Evolutionary conservation across 2,888 invertebrate genomes (phyloP).

Genomic region (Mayetiola destructor): DNA sequence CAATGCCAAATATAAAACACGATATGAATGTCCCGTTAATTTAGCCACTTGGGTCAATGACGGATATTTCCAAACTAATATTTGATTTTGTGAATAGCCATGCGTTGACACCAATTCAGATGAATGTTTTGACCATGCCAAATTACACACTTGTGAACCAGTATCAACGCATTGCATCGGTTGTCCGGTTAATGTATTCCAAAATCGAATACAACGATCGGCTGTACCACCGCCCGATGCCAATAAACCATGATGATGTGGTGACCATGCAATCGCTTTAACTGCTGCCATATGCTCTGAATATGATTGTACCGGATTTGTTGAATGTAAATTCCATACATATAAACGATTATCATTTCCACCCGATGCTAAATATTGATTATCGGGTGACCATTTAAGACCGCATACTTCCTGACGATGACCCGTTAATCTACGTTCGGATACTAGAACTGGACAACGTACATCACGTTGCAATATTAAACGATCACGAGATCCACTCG

Average conservation of each 20-base stretch:
- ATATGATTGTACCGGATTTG: conserved; percentile 86
- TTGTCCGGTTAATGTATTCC: conserved; percentile 96
- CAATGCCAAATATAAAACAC: conserved; percentile 89
- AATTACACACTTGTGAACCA: conserved; percentile 93
- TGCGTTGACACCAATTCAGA: conserved; percentile 96
- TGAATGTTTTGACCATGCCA: conserved; percentile 98
- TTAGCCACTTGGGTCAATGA: conserved; percentile 93
- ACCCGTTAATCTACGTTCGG: conserved; percentile 70
- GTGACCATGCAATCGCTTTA: conserved; percentile 98
- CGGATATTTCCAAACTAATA: conserved; percentile 97
- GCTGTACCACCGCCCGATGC: conserved; percentile 99
- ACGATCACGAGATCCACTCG: conserved; percentile 88
- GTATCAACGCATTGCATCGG: conserved; percentile 98
- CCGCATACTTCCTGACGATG: conserved; percentile 97
- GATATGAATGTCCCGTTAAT: conserved; percentile 88
- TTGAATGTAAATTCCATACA: conserved; percentile 63
- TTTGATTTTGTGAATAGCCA: conserved; percentile 97
- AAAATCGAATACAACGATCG: conserved; percentile 90
- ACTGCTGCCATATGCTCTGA: conserved; percentile 94
- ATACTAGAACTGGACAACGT: conserved; percentile 61
- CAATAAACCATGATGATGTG: conserved; percentile 91
- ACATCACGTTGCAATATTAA: conserved; percentile 90
- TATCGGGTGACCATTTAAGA: conserved; percentile 96
- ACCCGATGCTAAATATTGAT: conserved; percentile 91
- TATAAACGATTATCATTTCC: conserved; percentile 67